Percentiles rank a stretch among this genome's conserved stretches.
Conservation (phyloP, 2,113 vertebrate species). For the Datnioides undecimradiatus region DNA sequence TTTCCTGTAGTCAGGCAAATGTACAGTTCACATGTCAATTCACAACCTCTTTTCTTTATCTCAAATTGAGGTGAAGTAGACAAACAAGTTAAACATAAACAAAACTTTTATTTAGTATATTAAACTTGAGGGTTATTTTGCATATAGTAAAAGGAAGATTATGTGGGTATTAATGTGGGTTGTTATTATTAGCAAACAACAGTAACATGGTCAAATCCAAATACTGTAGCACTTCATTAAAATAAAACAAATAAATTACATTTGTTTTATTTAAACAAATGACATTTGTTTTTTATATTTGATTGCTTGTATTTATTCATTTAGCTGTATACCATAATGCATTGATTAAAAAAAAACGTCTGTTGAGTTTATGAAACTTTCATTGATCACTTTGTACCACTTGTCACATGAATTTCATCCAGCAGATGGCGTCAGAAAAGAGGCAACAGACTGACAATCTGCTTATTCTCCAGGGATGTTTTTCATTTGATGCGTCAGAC, state of each 20-base stretch:
- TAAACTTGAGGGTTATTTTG: background rate
- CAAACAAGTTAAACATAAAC: too few species aligned
- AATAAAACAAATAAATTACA: background rate
- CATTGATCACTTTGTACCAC: background rate
- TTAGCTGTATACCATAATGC: background rate
- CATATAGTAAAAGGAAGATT: background rate
- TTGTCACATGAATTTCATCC: constrained; percentile 6
- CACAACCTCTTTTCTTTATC: background rate
- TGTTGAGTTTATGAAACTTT: too few species aligned
- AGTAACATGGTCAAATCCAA: background rate
- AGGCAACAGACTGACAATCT: too few species aligned
- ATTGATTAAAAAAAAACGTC: too few species aligned
- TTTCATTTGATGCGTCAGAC: background rate
- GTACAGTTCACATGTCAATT: background rate
- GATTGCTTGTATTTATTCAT: background rate
- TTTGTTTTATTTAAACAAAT: background rate
- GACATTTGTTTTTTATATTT: background rate
- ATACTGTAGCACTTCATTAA: background rate
- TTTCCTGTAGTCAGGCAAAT: constrained; percentile 74
- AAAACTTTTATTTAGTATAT: too few species aligned
- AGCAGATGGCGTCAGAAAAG: constrained; percentile 59
- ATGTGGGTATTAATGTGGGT: background rate
- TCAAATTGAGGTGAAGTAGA: background rate
- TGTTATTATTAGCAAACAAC: background rate
- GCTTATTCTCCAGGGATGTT: background rate